phyloP scores from a whole-genome alignment of 2,113 vertebrate genomes.

The Alligator sinensis region DNA sequence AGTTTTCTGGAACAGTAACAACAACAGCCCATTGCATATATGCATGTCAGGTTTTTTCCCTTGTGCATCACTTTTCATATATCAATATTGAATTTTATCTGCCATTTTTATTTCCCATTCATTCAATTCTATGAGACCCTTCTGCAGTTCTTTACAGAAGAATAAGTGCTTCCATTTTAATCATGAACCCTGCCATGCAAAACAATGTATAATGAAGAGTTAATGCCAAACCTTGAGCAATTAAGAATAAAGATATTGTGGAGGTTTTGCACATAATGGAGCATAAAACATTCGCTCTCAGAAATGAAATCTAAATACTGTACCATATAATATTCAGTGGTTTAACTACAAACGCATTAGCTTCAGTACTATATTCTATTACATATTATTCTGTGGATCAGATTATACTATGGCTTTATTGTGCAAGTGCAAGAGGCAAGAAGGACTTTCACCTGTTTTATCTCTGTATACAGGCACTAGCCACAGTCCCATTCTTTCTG shows the following conservation, averaged over 20 bases:
- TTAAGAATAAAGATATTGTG: not conserved
- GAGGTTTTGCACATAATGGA: fast-evolving
- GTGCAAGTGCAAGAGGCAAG: not conserved
- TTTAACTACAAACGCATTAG: fast-evolving
- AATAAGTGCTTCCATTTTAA: not conserved
- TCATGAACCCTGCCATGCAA: not conserved
- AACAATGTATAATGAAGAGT: not conserved
- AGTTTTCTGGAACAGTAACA: too few relatives aligned
- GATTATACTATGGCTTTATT: not conserved
- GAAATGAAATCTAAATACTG: not conserved
- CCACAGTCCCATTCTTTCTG: not conserved
- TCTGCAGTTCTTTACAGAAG: not conserved
- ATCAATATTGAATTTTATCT: too few relatives aligned
- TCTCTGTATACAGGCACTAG: not conserved
- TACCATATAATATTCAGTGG: not conserved
- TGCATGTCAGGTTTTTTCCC: too few relatives aligned
- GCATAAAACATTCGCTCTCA: not conserved
- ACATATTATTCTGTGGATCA: fast-evolving
- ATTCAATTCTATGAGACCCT: too few relatives aligned
- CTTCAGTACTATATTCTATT: not conserved
- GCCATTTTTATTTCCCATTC: too few relatives aligned
- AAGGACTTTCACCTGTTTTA: not conserved
- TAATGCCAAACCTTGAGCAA: not conserved
- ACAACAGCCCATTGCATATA: too few relatives aligned
- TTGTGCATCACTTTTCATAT: too few relatives aligned